phyloP scores from a whole-genome alignment of 2,797 vertebrate genomes.

The Phoebastria nigripes region DNA sequence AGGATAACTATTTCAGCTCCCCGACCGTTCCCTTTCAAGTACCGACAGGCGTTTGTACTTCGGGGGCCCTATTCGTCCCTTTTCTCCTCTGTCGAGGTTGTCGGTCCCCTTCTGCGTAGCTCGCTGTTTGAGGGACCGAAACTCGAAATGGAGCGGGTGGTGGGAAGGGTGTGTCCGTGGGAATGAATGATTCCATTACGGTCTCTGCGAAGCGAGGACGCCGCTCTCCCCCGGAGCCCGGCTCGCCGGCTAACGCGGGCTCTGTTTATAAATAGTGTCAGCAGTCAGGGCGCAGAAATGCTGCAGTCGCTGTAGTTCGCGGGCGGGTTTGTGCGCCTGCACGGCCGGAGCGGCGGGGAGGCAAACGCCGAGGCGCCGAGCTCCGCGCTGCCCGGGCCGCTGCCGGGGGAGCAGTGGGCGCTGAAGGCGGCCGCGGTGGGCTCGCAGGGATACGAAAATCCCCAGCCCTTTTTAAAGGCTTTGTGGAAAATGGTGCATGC shows the following conservation, averaged over 20 bases:
- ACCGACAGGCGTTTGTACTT: background rate
- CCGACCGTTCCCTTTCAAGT: background rate
- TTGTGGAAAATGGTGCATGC: constrained; percentile 41
- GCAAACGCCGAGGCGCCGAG: background rate
- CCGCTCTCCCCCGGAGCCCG: background rate
- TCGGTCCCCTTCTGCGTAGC: background rate
- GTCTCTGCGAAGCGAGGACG: background rate
- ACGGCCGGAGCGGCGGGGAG: background rate
- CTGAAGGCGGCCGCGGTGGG: background rate
- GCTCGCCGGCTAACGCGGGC: background rate
- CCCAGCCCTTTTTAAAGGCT: constrained; percentile 22
- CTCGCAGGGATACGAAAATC: background rate
- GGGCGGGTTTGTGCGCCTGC: background rate
- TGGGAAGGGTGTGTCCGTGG: constrained; percentile 25
- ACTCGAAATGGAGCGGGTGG: background rate
- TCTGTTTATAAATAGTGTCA: constrained; percentile 8
- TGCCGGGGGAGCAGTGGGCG: background rate
- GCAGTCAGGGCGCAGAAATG: constrained; percentile 15
- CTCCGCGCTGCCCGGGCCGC: background rate
- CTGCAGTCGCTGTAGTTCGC: background rate
- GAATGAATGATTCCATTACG: background rate
- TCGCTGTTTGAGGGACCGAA: constrained; percentile 3
- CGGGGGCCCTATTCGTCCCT: background rate
- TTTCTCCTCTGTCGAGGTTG: background rate
- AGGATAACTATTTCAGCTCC: background rate